These are phyloP conservation scores for Microdon myrmicae DNA, from an alignment of 2,888 invertebrate species.

Conservation along the genomic window DNA sequence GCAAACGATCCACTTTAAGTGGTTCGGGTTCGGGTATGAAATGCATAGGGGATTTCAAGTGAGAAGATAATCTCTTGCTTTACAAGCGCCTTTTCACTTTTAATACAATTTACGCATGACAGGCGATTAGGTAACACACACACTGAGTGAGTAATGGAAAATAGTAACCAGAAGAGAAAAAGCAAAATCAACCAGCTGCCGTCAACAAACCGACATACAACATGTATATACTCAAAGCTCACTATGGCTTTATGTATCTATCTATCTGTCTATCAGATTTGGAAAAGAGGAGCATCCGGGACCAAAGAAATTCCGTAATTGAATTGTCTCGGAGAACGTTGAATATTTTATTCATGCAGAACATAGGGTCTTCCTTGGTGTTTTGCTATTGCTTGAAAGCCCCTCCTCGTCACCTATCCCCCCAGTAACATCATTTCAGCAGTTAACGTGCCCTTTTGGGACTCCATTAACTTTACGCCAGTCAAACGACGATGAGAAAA, in stretches of 20 bases:
- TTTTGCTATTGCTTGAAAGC: neutral
- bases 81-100: slow-evolving; percentile 46
- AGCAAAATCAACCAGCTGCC: too few relatives aligned
- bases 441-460: slow-evolving; percentile 17
- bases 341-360: slow-evolving; percentile 46
- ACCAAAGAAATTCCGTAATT: slow-evolving; percentile 32
- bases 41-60: slow-evolving; percentile 15
- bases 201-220: too few relatives aligned
- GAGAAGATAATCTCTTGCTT: slow-evolving; percentile 47
- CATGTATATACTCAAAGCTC: too few relatives aligned
- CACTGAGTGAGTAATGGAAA: too few relatives aligned
- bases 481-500: slow-evolving; percentile 11
- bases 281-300: neutral
- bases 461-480: slow-evolving; percentile 47
- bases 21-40: neutral
- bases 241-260: too few relatives aligned
- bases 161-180: too few relatives aligned
- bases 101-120: slow-evolving; percentile 49
- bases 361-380: neutral
- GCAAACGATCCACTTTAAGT: slow-evolving; percentile 40
- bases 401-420: too few relatives aligned
- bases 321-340: slow-evolving; percentile 50
- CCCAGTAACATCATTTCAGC: too few relatives aligned
- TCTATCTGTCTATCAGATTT: too few relatives aligned
- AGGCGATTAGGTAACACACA: slow-evolving; percentile 49